Conservation (phyloP, 1,140 invertebrate genomes). For the Goniozus legneri region DNA sequence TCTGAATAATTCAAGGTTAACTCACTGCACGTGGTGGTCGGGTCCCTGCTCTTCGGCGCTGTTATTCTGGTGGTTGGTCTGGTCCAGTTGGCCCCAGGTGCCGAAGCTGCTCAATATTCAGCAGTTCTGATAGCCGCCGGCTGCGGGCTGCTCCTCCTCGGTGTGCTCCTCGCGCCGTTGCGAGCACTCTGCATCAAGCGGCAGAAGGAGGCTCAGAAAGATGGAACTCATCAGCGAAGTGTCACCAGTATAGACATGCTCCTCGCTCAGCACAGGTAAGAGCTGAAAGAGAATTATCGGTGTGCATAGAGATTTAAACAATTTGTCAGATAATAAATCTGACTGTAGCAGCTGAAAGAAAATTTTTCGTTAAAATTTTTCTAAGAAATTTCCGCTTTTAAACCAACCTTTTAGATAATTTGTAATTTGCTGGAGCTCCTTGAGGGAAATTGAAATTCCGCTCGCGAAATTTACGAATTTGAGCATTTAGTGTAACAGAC, state of each 20-base stretch:
- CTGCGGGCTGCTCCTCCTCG: conserved; percentile 54
- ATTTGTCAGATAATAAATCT: too few relatives aligned
- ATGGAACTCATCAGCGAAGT: conserved; percentile 46
- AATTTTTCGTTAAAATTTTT: too few relatives aligned
- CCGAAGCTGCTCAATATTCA: conserved; percentile 70
- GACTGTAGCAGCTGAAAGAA: too few relatives aligned
- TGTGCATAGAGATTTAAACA: too few relatives aligned
- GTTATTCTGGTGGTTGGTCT: conserved; percentile 74
- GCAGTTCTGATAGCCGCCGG: conserved; percentile 67
- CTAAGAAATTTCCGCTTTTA: too few relatives aligned
- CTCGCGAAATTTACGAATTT: too few relatives aligned
- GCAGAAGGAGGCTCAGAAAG: conserved; percentile 40
- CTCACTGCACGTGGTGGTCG: conserved; percentile 70
- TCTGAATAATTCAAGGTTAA: conserved; percentile 56
- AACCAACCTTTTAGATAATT: too few relatives aligned
- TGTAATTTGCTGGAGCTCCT: too few relatives aligned
- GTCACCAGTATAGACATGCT: conserved; percentile 51
- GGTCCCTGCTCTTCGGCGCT: conserved; percentile 68
- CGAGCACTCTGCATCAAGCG: conserved; percentile 44
- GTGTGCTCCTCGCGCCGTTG: conserved; percentile 37
- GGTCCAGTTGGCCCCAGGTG: conserved; percentile 74
- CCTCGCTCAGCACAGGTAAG: conserved; percentile 45
- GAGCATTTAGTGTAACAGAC: too few relatives aligned
- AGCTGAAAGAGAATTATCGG: too few relatives aligned
- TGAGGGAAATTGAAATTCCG: too few relatives aligned